Evolutionary conservation across 2,113 vertebrate genomes (phyloP).

Genomic region (Toxotes chatareus): DNA sequence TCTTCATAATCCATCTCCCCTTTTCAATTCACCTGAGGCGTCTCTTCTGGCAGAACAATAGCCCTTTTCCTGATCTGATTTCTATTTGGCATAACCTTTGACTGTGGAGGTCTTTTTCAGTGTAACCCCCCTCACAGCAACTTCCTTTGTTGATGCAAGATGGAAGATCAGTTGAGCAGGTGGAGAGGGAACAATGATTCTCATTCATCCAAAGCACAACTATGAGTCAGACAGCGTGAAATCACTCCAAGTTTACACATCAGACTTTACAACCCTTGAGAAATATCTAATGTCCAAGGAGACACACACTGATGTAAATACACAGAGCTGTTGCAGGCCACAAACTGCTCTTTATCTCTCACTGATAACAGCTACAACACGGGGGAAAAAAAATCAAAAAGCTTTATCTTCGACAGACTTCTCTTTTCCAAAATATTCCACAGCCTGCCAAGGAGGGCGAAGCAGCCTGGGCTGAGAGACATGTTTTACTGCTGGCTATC

Average conservation of each 20-base stretch:
- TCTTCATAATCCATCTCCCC: slow-evolving; percentile 52
- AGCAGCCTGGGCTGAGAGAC: slow-evolving; percentile 34
- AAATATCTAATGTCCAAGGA: slow-evolving; percentile 22
- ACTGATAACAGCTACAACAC: slow-evolving; percentile 29
- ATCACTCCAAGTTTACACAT: slow-evolving; percentile 42
- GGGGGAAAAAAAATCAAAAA: slow-evolving; percentile 35
- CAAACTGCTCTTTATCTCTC: slow-evolving; percentile 28
- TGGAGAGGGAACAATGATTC: slow-evolving; percentile 65
- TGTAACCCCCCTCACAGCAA: slow-evolving; percentile 34
- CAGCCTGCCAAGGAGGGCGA: slow-evolving; percentile 30
- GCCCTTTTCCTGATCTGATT: slow-evolving; percentile 58
- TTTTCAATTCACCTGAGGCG: slow-evolving; percentile 62
- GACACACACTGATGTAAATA: not conserved
- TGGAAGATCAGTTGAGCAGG: slow-evolving; percentile 52
- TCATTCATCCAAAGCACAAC: slow-evolving; percentile 60
- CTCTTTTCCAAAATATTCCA: not conserved
- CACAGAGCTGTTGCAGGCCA: not conserved
- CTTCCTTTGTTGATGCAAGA: slow-evolving; percentile 62
- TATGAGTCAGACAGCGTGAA: slow-evolving; percentile 20
- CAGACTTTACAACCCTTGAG: slow-evolving; percentile 25
- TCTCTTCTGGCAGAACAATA: slow-evolving; percentile 51
- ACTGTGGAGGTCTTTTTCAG: slow-evolving; percentile 33
- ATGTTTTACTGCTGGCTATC: slow-evolving; percentile 54
- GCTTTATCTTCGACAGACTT: slow-evolving; percentile 21
- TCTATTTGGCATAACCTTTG: slow-evolving; percentile 42